Base-by-base conservation (phyloP, 2,888 invertebrate species). In the Ceramica pisi region DNA sequence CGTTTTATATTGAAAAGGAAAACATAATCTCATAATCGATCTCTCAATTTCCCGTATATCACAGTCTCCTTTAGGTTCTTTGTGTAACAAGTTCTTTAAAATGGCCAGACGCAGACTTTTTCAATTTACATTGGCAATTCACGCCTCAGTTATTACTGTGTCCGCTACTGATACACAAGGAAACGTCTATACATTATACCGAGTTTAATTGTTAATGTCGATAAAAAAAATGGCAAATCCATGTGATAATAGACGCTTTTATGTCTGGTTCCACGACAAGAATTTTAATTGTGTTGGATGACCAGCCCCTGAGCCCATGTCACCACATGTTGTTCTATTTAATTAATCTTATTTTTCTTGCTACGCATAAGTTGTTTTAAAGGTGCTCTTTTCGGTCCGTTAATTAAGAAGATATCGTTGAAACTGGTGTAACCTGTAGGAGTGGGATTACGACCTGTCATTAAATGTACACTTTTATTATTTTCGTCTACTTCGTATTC, bases 111-210 rank as follows among this genome's bases (percentile, higher is more conserved):
- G 73, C 46, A 65, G 73, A 72, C 75, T 73, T 78, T 81, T 79
- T 75, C 71, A 82, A 81, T 85, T 80, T 76, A 80, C 78, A 80
- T 83, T 81, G 78, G 48, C 65, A 77, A 83, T 85, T 84, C 63
- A 80, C 78, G 79, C 75, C 71, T 80, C 76, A 72, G 71, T 85
- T 84, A 80, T 79, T 76, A 80, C 73, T 64, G 68, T 57, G 66
- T 63, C 51, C 23, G 48, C 66, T 68, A 62, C 65, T 68, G 62
- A 67, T 77, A 71, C 44, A 61, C 44, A n/a, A n/a, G 2, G 31
- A 6, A 2, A 6, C 4, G 4, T 0, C 21, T 65, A 60, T 61
- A 73, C 56, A 69, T 75, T 72, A 72, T 62, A 41, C 62, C n/a
- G 50, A 71, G 61, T 72, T 53, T 63, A 71, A 74, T 77, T 56